Conservation (phyloP, 2,113 vertebrate species). For the Mus spicilegus region DNA sequence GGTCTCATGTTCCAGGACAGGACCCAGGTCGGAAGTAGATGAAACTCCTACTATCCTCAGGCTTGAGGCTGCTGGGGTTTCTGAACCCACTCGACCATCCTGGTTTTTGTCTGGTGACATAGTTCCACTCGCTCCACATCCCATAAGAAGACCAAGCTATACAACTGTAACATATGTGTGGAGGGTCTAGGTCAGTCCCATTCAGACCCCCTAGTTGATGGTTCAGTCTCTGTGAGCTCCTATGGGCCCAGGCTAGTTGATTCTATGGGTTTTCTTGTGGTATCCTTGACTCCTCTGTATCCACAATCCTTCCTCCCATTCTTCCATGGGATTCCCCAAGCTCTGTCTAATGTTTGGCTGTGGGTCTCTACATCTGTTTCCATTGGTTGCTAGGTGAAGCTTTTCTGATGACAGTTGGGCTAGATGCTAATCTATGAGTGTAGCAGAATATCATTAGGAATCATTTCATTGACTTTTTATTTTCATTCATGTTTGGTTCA, state of each 20-base stretch:
- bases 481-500: background rate
- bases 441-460: background rate
- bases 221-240: background rate
- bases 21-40: too few species aligned
- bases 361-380: background rate
- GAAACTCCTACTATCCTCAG: too few species aligned
- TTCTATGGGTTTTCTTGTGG: background rate
- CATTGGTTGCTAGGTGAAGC: background rate
- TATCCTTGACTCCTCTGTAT: background rate
- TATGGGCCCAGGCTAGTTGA: background rate
- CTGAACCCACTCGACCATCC: too few species aligned
- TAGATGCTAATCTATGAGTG: background rate
- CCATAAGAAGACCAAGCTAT: background rate
- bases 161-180: background rate
- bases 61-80: too few species aligned
- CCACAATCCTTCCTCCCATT: background rate
- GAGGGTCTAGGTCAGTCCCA: background rate
- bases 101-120: too few species aligned
- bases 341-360: background rate
- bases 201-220: background rate
- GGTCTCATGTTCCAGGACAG: too few species aligned
- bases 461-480: background rate
- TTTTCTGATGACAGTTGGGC: background rate
- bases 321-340: background rate
- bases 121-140: too few species aligned